Percentiles rank a stretch among this genome's conserved stretches.
These are phyloP conservation scores for Tarsius wallacei DNA, from an alignment of 2,797 vertebrate genomes.

Conservation along the genomic window DNA sequence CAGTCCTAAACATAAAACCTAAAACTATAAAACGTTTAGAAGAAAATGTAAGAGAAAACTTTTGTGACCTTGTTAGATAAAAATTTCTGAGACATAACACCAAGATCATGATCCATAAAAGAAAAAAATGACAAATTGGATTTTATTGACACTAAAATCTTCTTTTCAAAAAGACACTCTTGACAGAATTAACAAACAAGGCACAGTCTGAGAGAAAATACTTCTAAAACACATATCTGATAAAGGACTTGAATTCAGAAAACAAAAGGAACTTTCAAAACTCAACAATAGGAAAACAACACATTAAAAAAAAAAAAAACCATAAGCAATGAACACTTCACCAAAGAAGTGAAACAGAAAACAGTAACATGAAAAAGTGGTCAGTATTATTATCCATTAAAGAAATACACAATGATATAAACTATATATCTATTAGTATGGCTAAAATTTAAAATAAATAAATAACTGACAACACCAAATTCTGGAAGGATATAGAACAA, in stretches of 20 bases:
- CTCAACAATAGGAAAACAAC: constrained; percentile 9
- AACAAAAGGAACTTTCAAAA: constrained; percentile 51
- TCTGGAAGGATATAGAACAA: neutral
- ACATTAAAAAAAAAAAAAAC: neutral
- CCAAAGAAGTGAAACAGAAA: neutral
- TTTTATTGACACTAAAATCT: constrained; percentile 42
- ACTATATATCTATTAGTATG: neutral
- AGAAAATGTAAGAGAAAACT: constrained; percentile 7
- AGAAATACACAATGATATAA: neutral
- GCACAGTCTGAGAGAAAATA: neutral
- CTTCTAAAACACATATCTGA: constrained; percentile 1
- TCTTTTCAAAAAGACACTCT: constrained; percentile 19
- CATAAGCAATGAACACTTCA: neutral
- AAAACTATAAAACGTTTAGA: neutral
- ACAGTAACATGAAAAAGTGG: neutral
- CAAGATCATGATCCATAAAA: neutral
- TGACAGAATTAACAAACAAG: constrained; percentile 46
- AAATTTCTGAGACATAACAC: neutral
- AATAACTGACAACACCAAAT: neutral
- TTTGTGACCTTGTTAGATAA: neutral
- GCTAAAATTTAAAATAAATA: neutral
- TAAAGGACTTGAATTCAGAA: constrained; percentile 46
- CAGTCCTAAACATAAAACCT: neutral
- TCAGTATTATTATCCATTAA: neutral
- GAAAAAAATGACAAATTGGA: neutral